Evolutionary conservation across 2,888 invertebrate genomes (phyloP), one percentile per base, ranked within the genome.

Genomic region (Liopterus haemorrhoidalis): DNA sequence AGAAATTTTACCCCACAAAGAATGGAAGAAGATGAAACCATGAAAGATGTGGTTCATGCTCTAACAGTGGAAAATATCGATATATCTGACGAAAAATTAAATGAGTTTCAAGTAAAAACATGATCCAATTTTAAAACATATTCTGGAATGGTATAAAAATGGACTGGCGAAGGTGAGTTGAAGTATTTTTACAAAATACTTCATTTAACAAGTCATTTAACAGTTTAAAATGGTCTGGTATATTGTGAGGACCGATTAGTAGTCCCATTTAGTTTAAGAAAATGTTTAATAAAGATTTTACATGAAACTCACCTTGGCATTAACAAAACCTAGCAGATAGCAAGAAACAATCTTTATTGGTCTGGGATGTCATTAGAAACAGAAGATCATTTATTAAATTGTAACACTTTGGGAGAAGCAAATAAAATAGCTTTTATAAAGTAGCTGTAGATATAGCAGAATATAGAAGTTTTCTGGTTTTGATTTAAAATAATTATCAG

Each of bases 221-320:
- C 40, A 28, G 27, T 49, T 19, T 42, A 50, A 31, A 42, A 53
- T 45, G 39, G 31, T 11, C 21, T 54, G 9, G 24, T 54, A 3
- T 51, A 49, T 43, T 35, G 37, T 16, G 35, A 47, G 12, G 14
- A 48, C 22, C 43, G 45, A 25, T 9, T 53, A 22, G 19, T 54
- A 9, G 42, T 54, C 20, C 54, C 53, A 3, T 41, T 20, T 16
- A 11, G 37, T 6, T 22, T 53, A 20, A 37, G 46, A 44, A 22
- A 31, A 19, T 14, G 33, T n/a, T 50, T 52, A 27, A 20, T 54
- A 12, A 21, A 51, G 5, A 5, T 45, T n/a, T 41, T 54, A 22
- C 52, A 54, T 44, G 49, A 51, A 38, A 38, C 48, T 4, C 52
- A 54, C 43, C 41, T 51, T 11, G 54, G 51, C 2, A 44, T 49